Base-by-base conservation (phyloP, 2,888 invertebrate species). In the Lissocephala sabroskyi region DNA sequence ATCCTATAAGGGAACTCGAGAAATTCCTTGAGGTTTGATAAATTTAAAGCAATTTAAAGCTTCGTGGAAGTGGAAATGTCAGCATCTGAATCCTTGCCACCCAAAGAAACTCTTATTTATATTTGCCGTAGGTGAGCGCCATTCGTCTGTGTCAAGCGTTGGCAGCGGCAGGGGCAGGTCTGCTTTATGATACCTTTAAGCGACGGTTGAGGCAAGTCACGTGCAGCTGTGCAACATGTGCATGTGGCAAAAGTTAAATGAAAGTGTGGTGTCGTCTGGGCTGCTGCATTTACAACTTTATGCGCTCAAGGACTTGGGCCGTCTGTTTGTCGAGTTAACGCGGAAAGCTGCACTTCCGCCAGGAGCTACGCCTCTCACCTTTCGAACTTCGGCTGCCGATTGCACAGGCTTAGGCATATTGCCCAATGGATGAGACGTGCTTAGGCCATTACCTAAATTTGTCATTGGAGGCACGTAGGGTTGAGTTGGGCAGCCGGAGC, bases 1-100 rank as follows among this genome's bases (percentile, higher is more conserved):
- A n/a, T n/a, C n/a, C n/a, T n/a, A n/a, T n/a, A n/a, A n/a, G n/a
- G n/a, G n/a, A n/a, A n/a, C n/a, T n/a, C n/a, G n/a, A n/a, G n/a
- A n/a, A n/a, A n/a, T n/a, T n/a, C n/a, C n/a, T n/a, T n/a, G n/a
- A n/a, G n/a, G n/a, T n/a, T n/a, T n/a, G n/a, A n/a, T n/a, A n/a
- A n/a, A 52, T 70, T 66, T 49, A 59, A n/a, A 59, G 51, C 45
- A 57, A 59, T 74, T 70, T 60, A 60, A 62, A 53, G 53, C 57
- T 23, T 23, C 23, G 23, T 35, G 14, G 10, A 16, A 14, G 7
- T n/a, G n/a, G n/a, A n/a, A n/a, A n/a, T n/a, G n/a, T n/a, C n/a
- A n/a, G n/a, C n/a, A n/a, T n/a, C n/a, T n/a, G n/a, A n/a, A n/a
- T 13, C n/a, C 3, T 1, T 40, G 29, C 52, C 17, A 45, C 44